These are phyloP conservation scores for Sarcophaga peregrina DNA, from an alignment of 1,140 invertebrate genomes.

Conservation along the genomic window DNA sequence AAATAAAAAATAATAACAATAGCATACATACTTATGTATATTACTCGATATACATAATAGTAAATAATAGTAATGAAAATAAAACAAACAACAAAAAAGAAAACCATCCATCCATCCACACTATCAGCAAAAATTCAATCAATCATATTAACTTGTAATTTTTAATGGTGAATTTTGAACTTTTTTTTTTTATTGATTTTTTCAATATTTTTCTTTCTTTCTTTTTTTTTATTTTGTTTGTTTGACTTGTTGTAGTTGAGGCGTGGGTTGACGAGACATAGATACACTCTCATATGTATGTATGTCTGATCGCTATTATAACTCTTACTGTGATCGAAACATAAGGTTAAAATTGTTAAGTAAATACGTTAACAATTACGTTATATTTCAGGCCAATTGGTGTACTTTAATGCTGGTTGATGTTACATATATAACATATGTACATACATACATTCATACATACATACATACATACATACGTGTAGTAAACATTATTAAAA, in stretches of 20 bases:
- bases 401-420: not conserved
- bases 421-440: not conserved
- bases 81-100: not conserved
- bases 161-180: conserved; percentile 13
- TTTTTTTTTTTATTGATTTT: not conserved
- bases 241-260: not conserved
- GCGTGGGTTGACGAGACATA: not conserved
- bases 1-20: too few species aligned
- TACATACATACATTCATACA: too few species aligned
- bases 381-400: not conserved
- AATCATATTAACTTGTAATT: conserved; percentile 1
- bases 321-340: not conserved
- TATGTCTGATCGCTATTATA: not conserved
- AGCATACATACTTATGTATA: too few species aligned
- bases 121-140: conserved; percentile 21
- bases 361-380: conserved; percentile 10
- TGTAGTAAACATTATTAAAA: not conserved
- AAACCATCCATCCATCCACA: not conserved
- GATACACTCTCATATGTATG: not conserved
- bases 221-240: not conserved
- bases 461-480: not conserved
- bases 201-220: too few species aligned
- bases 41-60: too few species aligned
- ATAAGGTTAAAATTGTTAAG: not conserved
- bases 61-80: not conserved